These are phyloP conservation scores for Hippolais icterina DNA, from an alignment of 2,113 vertebrate genomes.

Conservation along the genomic window DNA sequence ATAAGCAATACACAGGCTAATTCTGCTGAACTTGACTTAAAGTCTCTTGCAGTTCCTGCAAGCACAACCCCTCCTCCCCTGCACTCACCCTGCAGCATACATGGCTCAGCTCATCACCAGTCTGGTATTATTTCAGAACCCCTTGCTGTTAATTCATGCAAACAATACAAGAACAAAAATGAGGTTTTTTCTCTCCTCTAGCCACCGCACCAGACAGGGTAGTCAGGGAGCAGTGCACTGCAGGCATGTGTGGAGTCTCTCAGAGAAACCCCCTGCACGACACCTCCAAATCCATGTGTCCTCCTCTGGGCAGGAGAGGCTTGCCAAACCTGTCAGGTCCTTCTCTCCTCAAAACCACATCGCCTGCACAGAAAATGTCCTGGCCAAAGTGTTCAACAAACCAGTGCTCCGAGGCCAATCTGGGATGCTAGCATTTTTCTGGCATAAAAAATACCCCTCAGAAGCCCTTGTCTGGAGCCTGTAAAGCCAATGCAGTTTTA, in stretches of 20 bases:
- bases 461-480: background rate
- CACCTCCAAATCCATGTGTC: rapidly evolving
- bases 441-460: background rate
- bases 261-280: rapidly evolving
- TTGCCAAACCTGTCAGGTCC: background rate
- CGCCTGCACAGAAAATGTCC: rapidly evolving
- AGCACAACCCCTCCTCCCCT: background rate
- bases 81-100: background rate
- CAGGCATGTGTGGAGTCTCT: background rate
- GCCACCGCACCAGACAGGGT: background rate
- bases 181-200: background rate
- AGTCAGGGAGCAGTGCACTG: background rate
- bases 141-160: background rate
- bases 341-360: background rate
- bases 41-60: background rate
- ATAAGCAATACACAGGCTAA: background rate
- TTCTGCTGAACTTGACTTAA: background rate
- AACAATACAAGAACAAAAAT: background rate
- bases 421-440: background rate
- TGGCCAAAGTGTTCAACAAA: background rate
- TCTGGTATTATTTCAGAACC: background rate
- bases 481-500: background rate
- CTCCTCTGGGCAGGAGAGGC: rapidly evolving
- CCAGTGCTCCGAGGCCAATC: background rate
- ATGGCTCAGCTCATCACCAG: background rate